Conservation (phyloP, 2,888 invertebrate genomes). For the Aricia artaxerxes region DNA sequence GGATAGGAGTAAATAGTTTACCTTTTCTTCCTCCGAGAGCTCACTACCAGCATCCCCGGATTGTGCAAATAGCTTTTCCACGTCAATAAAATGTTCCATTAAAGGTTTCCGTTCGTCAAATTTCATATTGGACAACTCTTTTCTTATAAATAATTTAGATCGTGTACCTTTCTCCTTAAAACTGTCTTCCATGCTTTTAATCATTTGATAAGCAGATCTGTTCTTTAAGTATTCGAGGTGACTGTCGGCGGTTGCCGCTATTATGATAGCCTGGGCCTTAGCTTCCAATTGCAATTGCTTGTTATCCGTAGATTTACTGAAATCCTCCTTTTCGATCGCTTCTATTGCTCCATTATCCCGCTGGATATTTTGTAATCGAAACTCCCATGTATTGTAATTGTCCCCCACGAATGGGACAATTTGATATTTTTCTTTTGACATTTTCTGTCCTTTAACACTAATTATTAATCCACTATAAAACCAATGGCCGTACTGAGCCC, state of each 20-base stretch:
- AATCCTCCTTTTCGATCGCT: conserved; percentile 19
- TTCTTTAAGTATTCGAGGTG: background rate
- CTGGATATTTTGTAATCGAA: conserved; percentile 19
- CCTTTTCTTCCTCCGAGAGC: background rate
- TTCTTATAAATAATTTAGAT: background rate
- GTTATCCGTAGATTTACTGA: background rate
- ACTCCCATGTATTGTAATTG: background rate
- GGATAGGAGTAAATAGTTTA: background rate
- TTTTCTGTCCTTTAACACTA: too few species aligned
- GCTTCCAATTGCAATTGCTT: conserved; percentile 11
- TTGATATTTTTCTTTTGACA: too few species aligned
- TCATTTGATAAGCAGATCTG: background rate
- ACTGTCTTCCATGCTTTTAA: background rate
- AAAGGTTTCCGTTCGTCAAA: background rate
- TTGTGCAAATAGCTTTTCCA: background rate
- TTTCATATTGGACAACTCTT: background rate
- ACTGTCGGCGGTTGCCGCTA: conserved; percentile 4
- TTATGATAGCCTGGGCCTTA: conserved; percentile 15
- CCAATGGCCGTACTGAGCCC: too few species aligned
- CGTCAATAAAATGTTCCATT: background rate
- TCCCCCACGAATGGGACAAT: too few species aligned
- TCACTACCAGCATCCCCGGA: background rate
- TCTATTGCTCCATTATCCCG: conserved; percentile 7
- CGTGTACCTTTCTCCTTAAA: background rate
- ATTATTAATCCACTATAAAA: too few species aligned